Evolutionary conservation across 2,888 invertebrate genomes (phyloP).

Genomic region (Baronia brevicornis): DNA sequence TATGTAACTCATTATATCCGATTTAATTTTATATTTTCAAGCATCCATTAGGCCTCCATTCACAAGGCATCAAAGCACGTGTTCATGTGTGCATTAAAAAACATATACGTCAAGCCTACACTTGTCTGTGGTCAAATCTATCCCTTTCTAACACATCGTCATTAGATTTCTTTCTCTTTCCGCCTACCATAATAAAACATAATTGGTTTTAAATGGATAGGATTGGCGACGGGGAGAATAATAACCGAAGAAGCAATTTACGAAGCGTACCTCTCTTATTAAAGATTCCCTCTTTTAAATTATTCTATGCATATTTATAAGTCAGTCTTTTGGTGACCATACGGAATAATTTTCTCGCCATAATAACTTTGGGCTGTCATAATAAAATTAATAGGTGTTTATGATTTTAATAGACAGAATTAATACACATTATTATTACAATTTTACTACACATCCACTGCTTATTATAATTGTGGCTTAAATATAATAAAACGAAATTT

Average conservation of each 20-base stretch:
- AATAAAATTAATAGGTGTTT: conserved; percentile 18
- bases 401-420: conserved; percentile 16
- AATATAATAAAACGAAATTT: too few relatives aligned
- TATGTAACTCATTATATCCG: conserved; percentile 61
- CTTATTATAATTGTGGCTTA: too few relatives aligned
- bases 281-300: conserved; percentile 41
- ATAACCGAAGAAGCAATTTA: conserved; percentile 56
- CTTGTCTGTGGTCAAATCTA: conserved; percentile 37
- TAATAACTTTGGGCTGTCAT: conserved; percentile 4
- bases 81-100: conserved; percentile 32
- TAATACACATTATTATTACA: too few relatives aligned
- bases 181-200: conserved; percentile 59
- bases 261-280: conserved; percentile 45
- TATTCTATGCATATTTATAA: conserved; percentile 60
- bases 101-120: conserved; percentile 35
- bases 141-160: conserved; percentile 36
- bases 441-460: too few relatives aligned
- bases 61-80: conserved; percentile 46
- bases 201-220: conserved; percentile 73
- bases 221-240: conserved; percentile 63
- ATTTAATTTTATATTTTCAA: conserved; percentile 65
- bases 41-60: conserved; percentile 60
- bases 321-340: conserved; percentile 32
- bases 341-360: conserved; percentile 19
- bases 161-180: conserved; percentile 35